phyloP scores from a whole-genome alignment of 30 jellyfish, hydroid and myxozoan genomes.

The Turritopsis rubra region DNA sequence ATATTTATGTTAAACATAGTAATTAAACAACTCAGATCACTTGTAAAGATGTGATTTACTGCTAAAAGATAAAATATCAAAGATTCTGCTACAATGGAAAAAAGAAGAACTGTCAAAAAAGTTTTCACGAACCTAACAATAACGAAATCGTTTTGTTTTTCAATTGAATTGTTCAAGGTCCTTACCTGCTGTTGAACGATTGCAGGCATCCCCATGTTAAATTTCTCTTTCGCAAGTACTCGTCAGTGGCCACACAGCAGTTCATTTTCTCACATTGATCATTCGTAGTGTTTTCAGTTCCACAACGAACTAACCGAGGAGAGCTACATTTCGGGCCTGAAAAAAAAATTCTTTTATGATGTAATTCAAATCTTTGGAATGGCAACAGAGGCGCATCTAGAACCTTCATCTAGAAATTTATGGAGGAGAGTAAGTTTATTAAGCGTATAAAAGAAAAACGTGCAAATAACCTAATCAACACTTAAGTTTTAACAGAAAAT shows the following conservation, averaged over 20 bases:
- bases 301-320: background rate
- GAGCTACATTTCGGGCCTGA: background rate
- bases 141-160: background rate
- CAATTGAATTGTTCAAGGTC: background rate
- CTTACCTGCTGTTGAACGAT: slow-evolving; percentile 25
- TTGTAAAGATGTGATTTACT: background rate
- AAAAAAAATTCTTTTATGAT: too few relatives aligned
- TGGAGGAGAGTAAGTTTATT: too few relatives aligned
- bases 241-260: slow-evolving; percentile 36
- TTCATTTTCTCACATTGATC: slow-evolving; percentile 20
- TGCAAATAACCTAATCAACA: too few relatives aligned
- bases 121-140: background rate
- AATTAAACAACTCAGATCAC: background rate
- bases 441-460: too few relatives aligned
- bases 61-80: background rate
- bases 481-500: too few relatives aligned
- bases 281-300: slow-evolving; percentile 10
- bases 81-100: background rate
- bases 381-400: too few relatives aligned
- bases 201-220: slow-evolving; percentile 34
- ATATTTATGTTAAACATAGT: too few relatives aligned
- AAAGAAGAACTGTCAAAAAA: too few relatives aligned
- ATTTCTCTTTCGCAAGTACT: slow-evolving; percentile 21
- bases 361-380: too few relatives aligned
- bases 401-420: too few relatives aligned